Evolutionary conservation across 1,140 invertebrate species (phyloP), one percentile per base, ranked within the genome.

Genomic region (Anagrus nilaparvatae): DNA sequence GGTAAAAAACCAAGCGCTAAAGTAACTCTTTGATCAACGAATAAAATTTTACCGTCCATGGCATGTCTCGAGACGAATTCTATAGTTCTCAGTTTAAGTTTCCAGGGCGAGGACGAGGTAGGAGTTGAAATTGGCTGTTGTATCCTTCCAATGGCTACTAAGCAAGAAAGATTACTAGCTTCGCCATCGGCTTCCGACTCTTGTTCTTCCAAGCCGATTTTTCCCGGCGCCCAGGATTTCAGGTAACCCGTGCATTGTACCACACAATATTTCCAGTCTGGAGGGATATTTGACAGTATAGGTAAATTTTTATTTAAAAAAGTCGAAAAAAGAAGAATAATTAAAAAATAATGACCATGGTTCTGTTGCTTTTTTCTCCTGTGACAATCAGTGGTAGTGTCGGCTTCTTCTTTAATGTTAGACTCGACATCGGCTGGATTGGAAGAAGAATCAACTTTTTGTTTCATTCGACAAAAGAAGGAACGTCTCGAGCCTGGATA

Each of bases 61-160:
- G 85, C 84, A 68, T 97, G 93, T 14, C 94, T 77, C 14, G 91
- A 93, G 37, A 96, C 88, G 55, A 97, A 97, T 69, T 97, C 91
- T 34, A 67, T 64, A 12, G 55, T 54, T 9, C 56, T 51, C 10
- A 62, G 53, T 32, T 49, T 49, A 7, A 61, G 57, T 30, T 54
- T 56, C 27, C 49, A 55, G 30, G 52, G 56, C 17, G 51, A 51
- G 23, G 52, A 46, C 14, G 53, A 39, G 21, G 52, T 14, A 21
- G 52, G 17, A 13, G 46, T 53, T 23, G 49, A 27, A 27, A 51
- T 34, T 6, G 40, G 35, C 5, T 79, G 74, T 40, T 84, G 74
- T 1, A 83, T 65, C 23, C 84, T 70, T 6, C 85, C 87, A 19
- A 88, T 76, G 3, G 84, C 86, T 25, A 89, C 88, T 25, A 95